A percentile compares a stretch with the other conserved stretches of the same genome.
Conservation (phyloP, 2,797 vertebrate genomes). For the Pogoniulus pusillus region DNA sequence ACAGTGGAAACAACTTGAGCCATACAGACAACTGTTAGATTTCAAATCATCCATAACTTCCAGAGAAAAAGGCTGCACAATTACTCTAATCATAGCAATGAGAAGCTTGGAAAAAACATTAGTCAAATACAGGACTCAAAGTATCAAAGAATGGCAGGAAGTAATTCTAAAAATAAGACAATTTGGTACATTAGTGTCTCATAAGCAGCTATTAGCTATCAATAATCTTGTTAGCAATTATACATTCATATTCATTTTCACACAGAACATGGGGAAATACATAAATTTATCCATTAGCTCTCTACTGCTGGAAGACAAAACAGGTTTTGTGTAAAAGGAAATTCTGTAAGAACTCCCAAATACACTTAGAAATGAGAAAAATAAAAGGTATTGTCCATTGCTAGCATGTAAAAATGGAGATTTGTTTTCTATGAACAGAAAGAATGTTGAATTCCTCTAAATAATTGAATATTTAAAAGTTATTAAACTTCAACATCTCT, state of each 20-base stretch:
- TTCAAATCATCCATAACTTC: neutral
- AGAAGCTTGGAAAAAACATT: neutral
- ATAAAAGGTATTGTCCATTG: neutral
- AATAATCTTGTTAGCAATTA: neutral
- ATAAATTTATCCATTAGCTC: neutral
- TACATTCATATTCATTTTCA: neutral
- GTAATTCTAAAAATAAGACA: neutral
- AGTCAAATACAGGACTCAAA: neutral
- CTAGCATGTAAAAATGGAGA: neutral
- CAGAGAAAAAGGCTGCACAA: neutral
- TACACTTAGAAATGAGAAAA: neutral
- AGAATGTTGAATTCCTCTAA: neutral
- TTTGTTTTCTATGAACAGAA: neutral
- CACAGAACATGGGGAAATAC: neutral
- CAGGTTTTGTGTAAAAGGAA: neutral
- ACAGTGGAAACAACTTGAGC: neutral
- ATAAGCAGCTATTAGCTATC: neutral
- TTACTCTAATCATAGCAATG: neutral
- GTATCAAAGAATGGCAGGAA: neutral
- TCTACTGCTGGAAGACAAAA: neutral
- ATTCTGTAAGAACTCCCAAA: neutral
- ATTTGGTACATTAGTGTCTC: neutral
- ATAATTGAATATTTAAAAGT: neutral
- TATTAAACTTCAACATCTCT: neutral
- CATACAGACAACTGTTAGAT: neutral